Evolutionary conservation across 2,113 vertebrate species (phyloP), one percentile per base, ranked within the genome.

Genomic region (Halcyon senegalensis): DNA sequence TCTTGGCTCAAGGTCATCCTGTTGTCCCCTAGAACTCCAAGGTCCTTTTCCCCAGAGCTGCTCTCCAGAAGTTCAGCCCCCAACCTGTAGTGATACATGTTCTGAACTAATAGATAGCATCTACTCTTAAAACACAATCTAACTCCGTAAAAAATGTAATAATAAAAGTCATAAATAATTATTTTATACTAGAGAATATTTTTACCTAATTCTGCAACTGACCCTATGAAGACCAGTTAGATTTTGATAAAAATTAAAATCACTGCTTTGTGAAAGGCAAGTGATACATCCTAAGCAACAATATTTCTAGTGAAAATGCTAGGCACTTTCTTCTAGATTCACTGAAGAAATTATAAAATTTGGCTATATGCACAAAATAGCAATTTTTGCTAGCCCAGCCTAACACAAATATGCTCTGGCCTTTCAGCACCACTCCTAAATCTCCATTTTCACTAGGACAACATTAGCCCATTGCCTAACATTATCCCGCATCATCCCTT

Each of bases 141-240:
- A 41, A 37, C 31, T 37, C 15, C 11, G 13, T 56, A 43, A 83
- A 84, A 73, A 21, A 7, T 12, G 6, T 43, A 63, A 60, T 63
- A 33, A 9, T 43, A 24, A 33, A 87, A 68, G 25, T 43, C 1
- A 0, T 24, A 73, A 87, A 58, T 81, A 82, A 55, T 72, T 74
- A 62, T 63, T 64, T 68, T 60, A 59, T 46, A 51, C 6, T 13
- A n/a, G 8, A 37, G 14, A 50, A 7, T 16, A n/a, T 78, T 90
- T 79, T 20, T 17, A 24, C 28, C 11, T 50, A 41, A 60, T 68
- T 79, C 25, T 43, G 64, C 44, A 87, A 11, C 16, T 41, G 44
- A 21, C 16, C 6, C 10, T 41, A 4, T 37, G 58, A 88, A 68
- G 51, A 63, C 2, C 2, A 1, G 6, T 50, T 82, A 15, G 0